A percentile compares a stretch with the other conserved stretches of the same genome.
phyloP scores from a whole-genome alignment of 1,140 invertebrate genomes.

The Vanessa atalanta region DNA sequence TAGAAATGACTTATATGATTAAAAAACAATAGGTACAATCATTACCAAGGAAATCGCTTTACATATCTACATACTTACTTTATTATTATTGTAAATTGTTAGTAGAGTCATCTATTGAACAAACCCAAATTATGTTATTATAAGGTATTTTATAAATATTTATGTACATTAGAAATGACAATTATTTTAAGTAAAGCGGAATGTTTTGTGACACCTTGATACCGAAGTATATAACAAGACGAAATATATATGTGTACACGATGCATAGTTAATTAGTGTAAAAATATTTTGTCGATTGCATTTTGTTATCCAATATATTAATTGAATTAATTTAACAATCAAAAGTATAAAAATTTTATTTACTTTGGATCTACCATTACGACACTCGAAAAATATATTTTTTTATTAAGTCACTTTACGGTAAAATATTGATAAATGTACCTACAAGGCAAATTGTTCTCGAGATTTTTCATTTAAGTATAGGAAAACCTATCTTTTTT shows the following conservation, averaged over 20 bases:
- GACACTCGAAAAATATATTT: too few relatives aligned
- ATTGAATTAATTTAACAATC: too few relatives aligned
- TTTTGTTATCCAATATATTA: too few relatives aligned
- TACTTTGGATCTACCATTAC: too few relatives aligned
- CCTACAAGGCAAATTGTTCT: too few relatives aligned
- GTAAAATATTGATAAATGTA: too few relatives aligned
- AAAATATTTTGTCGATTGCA: too few relatives aligned
- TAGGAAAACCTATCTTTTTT: too few relatives aligned
- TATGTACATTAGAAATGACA: conserved; percentile 61
- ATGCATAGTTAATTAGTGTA: too few relatives aligned
- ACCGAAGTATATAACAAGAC: conserved; percentile 3
- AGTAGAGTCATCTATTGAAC: conserved; percentile 55
- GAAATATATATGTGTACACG: not conserved
- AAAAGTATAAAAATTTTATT: too few relatives aligned
- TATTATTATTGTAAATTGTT: conserved; percentile 60
- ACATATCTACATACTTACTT: conserved; percentile 55
- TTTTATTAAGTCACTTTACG: too few relatives aligned
- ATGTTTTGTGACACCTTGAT: conserved; percentile 45
- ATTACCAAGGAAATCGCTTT: conserved; percentile 78
- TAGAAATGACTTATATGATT: conserved; percentile 43
- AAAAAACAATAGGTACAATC: conserved; percentile 53
- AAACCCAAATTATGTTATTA: conserved; percentile 50
- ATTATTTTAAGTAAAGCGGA: conserved; percentile 50
- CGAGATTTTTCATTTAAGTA: too few relatives aligned
- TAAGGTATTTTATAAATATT: conserved; percentile 63